phyloP scores from a whole-genome alignment of 1,140 invertebrate species.

The Pseudomyrmex cubaensis region DNA sequence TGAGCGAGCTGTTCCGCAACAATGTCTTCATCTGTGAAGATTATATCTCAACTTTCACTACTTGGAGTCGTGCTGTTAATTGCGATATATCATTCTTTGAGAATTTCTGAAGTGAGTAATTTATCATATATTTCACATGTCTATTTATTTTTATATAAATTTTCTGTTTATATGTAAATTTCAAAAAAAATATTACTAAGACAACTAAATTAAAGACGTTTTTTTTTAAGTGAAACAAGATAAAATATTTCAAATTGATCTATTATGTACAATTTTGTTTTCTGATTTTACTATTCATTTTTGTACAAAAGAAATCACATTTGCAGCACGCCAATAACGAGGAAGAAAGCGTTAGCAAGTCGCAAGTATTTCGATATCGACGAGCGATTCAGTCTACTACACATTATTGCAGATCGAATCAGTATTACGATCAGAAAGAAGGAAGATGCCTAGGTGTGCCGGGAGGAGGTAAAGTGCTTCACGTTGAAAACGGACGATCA shows the following conservation, averaged over 20 bases:
- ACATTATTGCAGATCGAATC: slow-evolving; percentile 30
- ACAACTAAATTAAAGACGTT: background rate
- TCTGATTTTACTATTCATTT: background rate
- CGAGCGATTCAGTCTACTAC: background rate
- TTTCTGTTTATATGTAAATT: background rate
- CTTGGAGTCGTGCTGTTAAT: background rate
- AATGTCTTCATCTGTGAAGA: slow-evolving; percentile 35
- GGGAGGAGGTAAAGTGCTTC: slow-evolving; percentile 58
- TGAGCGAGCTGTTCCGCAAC: background rate
- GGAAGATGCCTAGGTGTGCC: slow-evolving; percentile 46
- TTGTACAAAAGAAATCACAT: background rate
- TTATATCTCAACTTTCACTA: slow-evolving; percentile 27
- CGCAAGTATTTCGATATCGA: background rate
- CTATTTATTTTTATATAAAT: background rate
- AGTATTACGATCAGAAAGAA: slow-evolving; percentile 54
- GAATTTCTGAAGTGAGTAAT: slow-evolving; percentile 19
- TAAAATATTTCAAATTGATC: background rate
- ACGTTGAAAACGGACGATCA: slow-evolving; percentile 33
- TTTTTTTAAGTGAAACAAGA: no score
- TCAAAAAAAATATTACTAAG: background rate
- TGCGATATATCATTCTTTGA: background rate
- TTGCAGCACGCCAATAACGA: slow-evolving; percentile 34
- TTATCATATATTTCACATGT: background rate
- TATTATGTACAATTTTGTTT: background rate
- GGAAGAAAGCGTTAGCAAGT: background rate